Evolutionary conservation across 2,888 invertebrate genomes (phyloP), one percentile per base, ranked within the genome.

Genomic region (Callimorpha dominula): DNA sequence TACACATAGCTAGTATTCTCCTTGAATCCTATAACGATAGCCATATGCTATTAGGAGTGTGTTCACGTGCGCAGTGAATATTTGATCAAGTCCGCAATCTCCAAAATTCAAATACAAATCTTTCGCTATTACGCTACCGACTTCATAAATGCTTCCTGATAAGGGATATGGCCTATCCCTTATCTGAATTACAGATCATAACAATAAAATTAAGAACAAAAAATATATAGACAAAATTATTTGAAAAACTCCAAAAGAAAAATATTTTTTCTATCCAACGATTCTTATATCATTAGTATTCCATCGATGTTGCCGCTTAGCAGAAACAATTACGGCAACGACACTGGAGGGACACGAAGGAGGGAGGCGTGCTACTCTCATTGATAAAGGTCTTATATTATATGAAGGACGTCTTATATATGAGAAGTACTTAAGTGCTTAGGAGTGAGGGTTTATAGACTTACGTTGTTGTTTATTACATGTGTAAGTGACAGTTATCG

Each of bases 271-370:
- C 7, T 52, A 20, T 15, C 20, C 15, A 31, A n/a, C 42, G 20
- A 43, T 20, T 42, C 50, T 15, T 15, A 46, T 20, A 31, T 46
- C 72, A 79, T 82, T 76, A 76, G 72, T 79, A 82, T 79, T 81
- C 81, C 40, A 43, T 5, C 31, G 71, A 66, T 43, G 72, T 65
- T 17, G 20, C 40, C 40, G 63, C 66, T 71, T 72, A 67, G 62
- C n/a, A 73, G 74, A 81, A 82, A 79, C 79, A 82, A 81, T 81
- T 81, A 79, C 72, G 74, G 66, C 52, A 67, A 43, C 52, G 62
- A 63, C 40, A 12, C 49, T 42, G 31, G 67, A 17, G 8, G 43
- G 17, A 40, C 12, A 14, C 50, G 42, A 52, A 31, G 4, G 31
- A 49, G 60, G 17, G 40, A 20, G 31, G 17, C 40, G 20, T 46